A percentile compares a stretch with the other conserved stretches of the same genome.
phyloP scores from a whole-genome alignment of 2,888 invertebrate genomes.

The Geotrupes spiniger region DNA sequence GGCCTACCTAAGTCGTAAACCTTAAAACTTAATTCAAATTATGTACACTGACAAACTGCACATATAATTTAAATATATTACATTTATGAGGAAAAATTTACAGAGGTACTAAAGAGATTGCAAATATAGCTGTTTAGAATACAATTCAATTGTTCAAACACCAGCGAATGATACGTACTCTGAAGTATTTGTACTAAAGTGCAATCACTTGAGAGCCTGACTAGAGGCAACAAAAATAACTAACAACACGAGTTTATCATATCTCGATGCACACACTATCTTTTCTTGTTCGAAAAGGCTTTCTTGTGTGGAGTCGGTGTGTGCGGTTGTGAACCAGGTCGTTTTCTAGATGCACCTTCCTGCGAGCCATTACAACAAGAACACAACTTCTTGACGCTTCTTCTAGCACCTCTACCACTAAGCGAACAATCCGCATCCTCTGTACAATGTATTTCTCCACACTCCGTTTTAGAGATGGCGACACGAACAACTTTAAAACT shows the following conservation, averaged over 20 bases:
- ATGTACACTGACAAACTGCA: conserved; percentile 50
- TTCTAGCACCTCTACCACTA: conserved; percentile 44
- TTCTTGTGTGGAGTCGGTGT: conserved; percentile 46
- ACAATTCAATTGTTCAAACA: conserved; percentile 13
- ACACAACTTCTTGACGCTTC: conserved; percentile 45
- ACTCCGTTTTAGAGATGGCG: conserved; percentile 38
- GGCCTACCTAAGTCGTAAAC: conserved; percentile 20
- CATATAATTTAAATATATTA: conserved; percentile 33
- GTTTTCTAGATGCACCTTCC: conserved; percentile 36
- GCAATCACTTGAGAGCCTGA: conserved; percentile 43
- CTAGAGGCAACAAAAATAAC: conserved; percentile 37
- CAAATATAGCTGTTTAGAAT: conserved; percentile 40
- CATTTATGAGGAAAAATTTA: conserved; percentile 46
- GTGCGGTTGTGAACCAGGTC: conserved; percentile 42
- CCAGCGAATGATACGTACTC: conserved; percentile 25
- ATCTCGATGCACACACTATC: conserved; percentile 44
- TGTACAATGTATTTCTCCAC: conserved; percentile 25
- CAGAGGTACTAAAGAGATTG: conserved; percentile 48
- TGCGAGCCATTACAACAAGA: conserved; percentile 46
- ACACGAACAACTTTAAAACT: conserved; percentile 41
- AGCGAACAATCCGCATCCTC: conserved; percentile 38
- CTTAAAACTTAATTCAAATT: conserved; percentile 26
- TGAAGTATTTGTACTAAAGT: conserved; percentile 47
- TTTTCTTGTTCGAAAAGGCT: conserved; percentile 46
- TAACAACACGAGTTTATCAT: conserved; percentile 29